These are phyloP conservation scores for Habropoda laboriosa DNA, from an alignment of 1,140 invertebrate genomes.

Conservation along the genomic window DNA sequence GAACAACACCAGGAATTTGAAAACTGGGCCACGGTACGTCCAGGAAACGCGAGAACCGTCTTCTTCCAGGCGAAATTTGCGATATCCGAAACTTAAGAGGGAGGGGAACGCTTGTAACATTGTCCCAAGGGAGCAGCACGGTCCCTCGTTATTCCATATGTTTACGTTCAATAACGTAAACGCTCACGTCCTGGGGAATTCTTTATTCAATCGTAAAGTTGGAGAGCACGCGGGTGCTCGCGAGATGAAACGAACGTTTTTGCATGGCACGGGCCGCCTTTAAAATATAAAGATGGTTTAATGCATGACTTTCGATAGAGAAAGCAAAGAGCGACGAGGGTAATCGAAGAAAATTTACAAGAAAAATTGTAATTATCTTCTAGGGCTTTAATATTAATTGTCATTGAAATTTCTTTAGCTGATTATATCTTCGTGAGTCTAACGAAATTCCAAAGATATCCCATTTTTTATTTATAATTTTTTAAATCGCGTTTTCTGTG, in stretches of 20 bases:
- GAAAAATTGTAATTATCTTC: too few species aligned
- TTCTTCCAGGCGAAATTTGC: neutral
- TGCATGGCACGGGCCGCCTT: neutral
- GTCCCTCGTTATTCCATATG: constrained; percentile 1
- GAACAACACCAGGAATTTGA: neutral
- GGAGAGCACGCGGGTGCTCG: neutral
- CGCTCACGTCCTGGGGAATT: constrained; percentile 1
- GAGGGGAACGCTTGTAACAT: constrained; percentile 5
- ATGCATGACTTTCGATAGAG: neutral
- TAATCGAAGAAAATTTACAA: too few species aligned
- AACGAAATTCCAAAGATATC: too few species aligned
- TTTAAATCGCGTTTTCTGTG: constrained; percentile 10
- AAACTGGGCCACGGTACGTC: neutral
- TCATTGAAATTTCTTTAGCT: too few species aligned
- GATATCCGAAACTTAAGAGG: neutral
- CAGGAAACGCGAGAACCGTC: neutral
- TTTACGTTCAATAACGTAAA: constrained; percentile 40
- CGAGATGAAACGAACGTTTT: constrained; percentile 27
- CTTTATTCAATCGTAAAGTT: constrained; percentile 37
- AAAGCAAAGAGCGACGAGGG: neutral
- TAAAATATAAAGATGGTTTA: constrained; percentile 5
- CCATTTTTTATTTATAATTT: too few species aligned
- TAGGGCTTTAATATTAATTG: too few species aligned
- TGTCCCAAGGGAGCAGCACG: neutral
- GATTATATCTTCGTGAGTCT: too few species aligned